Evolutionary conservation across 2,888 invertebrate genomes (phyloP).

Genomic region (Lampropteryx suffumata): DNA sequence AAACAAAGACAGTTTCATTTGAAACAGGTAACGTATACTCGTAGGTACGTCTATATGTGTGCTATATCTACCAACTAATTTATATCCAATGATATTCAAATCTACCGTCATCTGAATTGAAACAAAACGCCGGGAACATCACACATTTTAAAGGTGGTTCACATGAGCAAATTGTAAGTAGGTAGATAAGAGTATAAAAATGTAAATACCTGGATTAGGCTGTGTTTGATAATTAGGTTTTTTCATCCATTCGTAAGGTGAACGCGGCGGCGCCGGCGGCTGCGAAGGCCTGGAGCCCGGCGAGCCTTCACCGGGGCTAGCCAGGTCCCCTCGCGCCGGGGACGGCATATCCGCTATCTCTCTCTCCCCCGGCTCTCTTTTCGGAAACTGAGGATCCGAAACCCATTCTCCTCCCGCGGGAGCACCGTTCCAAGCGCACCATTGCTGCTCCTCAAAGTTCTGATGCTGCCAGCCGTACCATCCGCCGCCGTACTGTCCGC

Average conservation of each 20-base stretch:
- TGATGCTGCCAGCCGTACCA: slow-evolving; percentile 80
- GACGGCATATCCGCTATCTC: slow-evolving; percentile 75
- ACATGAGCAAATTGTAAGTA: too few species aligned
- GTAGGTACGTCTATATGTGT: too few species aligned
- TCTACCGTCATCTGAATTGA: too few species aligned
- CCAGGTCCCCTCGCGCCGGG: slow-evolving; percentile 78
- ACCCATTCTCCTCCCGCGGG: slow-evolving; percentile 76
- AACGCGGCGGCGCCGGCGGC: slow-evolving; percentile 88
- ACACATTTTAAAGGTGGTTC: too few species aligned
- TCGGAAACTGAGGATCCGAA: slow-evolving; percentile 74
- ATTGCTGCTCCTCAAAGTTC: slow-evolving; percentile 83
- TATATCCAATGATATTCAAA: too few species aligned
- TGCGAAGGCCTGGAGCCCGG: slow-evolving; percentile 76
- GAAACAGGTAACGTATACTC: too few species aligned
- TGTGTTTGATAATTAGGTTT: slow-evolving; percentile 93
- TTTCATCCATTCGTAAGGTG: slow-evolving; percentile 96
- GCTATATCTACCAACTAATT: too few species aligned
- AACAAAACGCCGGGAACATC: too few species aligned
- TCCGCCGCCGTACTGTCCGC: slow-evolving; percentile 74
- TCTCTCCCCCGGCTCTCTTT: slow-evolving; percentile 69
- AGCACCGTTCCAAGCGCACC: slow-evolving; percentile 80
- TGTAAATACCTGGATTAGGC: slow-evolving; percentile 88
- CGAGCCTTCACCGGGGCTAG: slow-evolving; percentile 81
- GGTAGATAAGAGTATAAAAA: background rate
- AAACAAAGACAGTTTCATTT: too few species aligned